A percentile compares a stretch with the other conserved stretches of the same genome.
Evolutionary conservation across 2,888 invertebrate genomes (phyloP).

Genomic region (Fragum fragum): DNA sequence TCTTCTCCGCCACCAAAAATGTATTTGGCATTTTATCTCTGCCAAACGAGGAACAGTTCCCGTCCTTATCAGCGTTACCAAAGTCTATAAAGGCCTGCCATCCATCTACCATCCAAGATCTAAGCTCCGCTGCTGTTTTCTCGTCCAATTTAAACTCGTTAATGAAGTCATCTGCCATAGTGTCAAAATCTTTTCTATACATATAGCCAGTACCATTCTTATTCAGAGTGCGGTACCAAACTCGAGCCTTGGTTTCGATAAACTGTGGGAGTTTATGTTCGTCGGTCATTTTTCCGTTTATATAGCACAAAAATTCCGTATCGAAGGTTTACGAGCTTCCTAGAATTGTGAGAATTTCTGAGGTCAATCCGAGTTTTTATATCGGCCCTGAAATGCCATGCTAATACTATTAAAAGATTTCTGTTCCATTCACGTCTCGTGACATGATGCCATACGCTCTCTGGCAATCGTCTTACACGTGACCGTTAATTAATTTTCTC

Average conservation of each 20-base stretch:
- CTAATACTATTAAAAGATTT: conserved; percentile 9
- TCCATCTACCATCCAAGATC: conserved; percentile 74
- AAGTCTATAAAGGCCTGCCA: conserved; percentile 68
- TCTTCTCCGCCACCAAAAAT: conserved; percentile 60
- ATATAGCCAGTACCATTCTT: conserved; percentile 73
- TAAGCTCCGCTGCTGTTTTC: conserved; percentile 62
- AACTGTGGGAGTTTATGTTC: conserved; percentile 36
- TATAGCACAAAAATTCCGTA: neutral
- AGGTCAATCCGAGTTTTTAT: conserved; percentile 1
- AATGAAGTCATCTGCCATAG: conserved; percentile 72
- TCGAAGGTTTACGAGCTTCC: neutral
- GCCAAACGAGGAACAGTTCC: conserved; percentile 21
- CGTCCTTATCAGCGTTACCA: conserved; percentile 43
- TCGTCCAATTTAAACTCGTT: conserved; percentile 69
- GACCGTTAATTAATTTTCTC: neutral
- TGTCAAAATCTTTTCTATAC: conserved; percentile 66
- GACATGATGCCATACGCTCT: neutral
- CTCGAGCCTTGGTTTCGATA: conserved; percentile 68
- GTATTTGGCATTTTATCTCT: conserved; percentile 62
- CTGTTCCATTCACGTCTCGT: neutral
- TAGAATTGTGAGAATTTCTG: neutral
- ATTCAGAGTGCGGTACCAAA: conserved; percentile 77
- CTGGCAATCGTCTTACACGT: neutral
- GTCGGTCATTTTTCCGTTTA: neutral
- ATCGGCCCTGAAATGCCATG: neutral